These are phyloP conservation scores for Nemopilema nomurai DNA, from an alignment of 30 jellyfish, hydroid and myxozoan species.

Conservation along the genomic window DNA sequence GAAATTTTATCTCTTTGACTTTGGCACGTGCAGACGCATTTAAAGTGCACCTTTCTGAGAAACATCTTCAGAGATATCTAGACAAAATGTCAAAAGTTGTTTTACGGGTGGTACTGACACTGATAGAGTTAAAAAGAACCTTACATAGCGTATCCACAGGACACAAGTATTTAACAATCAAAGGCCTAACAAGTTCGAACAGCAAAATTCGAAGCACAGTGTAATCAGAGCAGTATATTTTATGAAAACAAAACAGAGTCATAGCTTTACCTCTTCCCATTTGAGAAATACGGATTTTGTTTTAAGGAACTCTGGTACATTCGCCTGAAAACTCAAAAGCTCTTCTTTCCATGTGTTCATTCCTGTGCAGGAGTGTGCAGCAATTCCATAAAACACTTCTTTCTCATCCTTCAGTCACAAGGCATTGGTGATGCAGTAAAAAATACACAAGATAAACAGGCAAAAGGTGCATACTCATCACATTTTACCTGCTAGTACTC, in stretches of 20 bases:
- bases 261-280: slow-evolving; percentile 41
- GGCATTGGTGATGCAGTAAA: not conserved
- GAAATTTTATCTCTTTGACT: not conserved
- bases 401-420: not conserved
- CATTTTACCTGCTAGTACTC: not conserved
- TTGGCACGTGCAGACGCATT: not conserved
- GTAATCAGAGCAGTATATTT: not conserved
- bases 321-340: slow-evolving; percentile 9
- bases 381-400: not conserved
- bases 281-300: slow-evolving; percentile 35
- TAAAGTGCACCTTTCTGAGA: not conserved
- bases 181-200: slow-evolving; percentile 7
- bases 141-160: not conserved
- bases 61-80: not conserved
- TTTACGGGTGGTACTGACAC: not conserved
- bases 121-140: not conserved
- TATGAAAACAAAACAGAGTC: not conserved
- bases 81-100: not conserved
- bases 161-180: not conserved
- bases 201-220: not conserved
- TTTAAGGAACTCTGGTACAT: slow-evolving; percentile 25
- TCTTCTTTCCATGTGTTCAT: slow-evolving; percentile 30
- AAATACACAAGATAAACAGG: not conserved
- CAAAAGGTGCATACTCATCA: not conserved
- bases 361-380: not conserved